Evolutionary conservation across 1,140 invertebrate genomes (phyloP).

Genomic region (Orussus abietinus): DNA sequence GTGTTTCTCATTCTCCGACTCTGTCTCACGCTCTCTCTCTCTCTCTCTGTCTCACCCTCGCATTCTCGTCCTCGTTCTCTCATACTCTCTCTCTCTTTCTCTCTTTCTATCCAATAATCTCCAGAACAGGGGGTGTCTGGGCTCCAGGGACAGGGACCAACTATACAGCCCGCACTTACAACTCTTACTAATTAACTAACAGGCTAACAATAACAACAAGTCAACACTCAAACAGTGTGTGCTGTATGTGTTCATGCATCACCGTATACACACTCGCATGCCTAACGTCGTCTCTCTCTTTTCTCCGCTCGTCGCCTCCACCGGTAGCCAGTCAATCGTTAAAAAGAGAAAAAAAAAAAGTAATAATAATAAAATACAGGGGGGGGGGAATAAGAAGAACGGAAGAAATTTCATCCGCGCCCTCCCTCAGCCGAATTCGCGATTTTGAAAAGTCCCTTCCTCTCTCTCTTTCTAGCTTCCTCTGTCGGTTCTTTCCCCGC

Average conservation of each 20-base stretch:
- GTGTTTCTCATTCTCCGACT: no score
- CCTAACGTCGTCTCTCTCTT: constrained; percentile 3
- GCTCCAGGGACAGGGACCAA: constrained; percentile 55
- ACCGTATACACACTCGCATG: constrained; percentile 8
- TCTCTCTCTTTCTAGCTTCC: constrained; percentile 3
- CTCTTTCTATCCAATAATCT: constrained; percentile 34
- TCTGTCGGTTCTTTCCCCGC: constrained; percentile 7
- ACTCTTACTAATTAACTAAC: constrained; percentile 57
- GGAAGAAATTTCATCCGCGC: no score
- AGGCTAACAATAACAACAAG: constrained; percentile 57
- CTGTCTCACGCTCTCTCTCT: constrained; percentile 25
- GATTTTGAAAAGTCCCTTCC: no score
- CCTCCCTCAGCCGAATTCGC: no score
- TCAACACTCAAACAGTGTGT: constrained; percentile 53
- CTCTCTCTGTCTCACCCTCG: constrained; percentile 16
- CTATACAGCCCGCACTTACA: constrained; percentile 54
- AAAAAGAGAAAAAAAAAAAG: no score
- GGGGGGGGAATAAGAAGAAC: no score
- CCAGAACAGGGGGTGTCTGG: constrained; percentile 54
- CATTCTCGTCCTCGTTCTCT: not conserved
- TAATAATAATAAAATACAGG: no score
- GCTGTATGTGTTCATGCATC: constrained; percentile 44
- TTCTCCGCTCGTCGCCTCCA: no score
- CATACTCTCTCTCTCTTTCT: not conserved
- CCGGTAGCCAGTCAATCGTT: constrained; percentile 45